Percentiles rank a stretch among this genome's conserved stretches.
These are phyloP conservation scores for Xestia rhomboidea DNA, from an alignment of 2,888 invertebrate species.

Conservation along the genomic window DNA sequence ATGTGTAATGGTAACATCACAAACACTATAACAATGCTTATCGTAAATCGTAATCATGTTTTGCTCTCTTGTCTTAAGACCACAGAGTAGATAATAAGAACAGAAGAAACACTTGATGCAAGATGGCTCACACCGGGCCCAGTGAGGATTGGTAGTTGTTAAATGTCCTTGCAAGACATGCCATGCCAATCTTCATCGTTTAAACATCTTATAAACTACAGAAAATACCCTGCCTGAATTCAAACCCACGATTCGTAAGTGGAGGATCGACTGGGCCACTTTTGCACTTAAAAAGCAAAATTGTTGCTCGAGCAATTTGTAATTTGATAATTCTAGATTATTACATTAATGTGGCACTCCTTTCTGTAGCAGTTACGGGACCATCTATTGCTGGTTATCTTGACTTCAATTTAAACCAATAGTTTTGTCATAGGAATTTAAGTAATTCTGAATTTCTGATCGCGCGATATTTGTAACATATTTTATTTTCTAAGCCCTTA, in stretches of 20 bases:
- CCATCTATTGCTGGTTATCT: neutral
- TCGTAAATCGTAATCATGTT: constrained; percentile 53
- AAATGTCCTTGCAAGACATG: neutral
- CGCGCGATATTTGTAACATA: neutral
- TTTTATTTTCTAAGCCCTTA: neutral
- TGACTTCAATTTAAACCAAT: neutral
- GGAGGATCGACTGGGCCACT: no score
- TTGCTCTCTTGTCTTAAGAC: constrained; percentile 7
- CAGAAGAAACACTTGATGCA: constrained; percentile 2
- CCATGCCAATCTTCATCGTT: neutral
- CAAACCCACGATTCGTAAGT: neutral
- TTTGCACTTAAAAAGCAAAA: neutral
- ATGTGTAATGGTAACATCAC: constrained; percentile 33
- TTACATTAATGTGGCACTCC: neutral
- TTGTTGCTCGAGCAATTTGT: neutral
- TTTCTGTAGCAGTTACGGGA: neutral
- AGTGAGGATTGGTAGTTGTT: neutral
- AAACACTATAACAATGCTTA: constrained; percentile 46
- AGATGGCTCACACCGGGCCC: neutral
- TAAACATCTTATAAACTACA: neutral
- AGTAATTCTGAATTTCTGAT: neutral
- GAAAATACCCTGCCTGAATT: neutral
- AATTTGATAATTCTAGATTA: neutral
- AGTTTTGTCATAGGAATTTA: neutral
- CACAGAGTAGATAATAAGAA: constrained; percentile 13